These are phyloP conservation scores for Diaprepes abbreviatus DNA, from an alignment of 2,888 invertebrate genomes.

Conservation along the genomic window DNA sequence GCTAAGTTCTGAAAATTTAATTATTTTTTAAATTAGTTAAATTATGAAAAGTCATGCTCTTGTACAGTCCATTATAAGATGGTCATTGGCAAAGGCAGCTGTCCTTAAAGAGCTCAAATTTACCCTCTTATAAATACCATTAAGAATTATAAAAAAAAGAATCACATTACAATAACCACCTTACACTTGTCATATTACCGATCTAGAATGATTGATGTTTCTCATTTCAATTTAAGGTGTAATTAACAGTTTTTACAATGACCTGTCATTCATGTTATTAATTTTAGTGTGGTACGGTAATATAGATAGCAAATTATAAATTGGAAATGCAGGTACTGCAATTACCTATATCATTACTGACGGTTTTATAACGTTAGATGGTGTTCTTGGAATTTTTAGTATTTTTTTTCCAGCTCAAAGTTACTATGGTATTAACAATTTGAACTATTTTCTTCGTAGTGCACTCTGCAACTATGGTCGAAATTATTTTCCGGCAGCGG, in stretches of 20 bases:
- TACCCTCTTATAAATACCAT: conserved; percentile 14
- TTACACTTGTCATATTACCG: conserved; percentile 27
- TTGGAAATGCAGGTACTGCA: conserved; percentile 10
- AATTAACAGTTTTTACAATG: conserved; percentile 18
- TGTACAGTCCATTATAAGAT: conserved; percentile 36
- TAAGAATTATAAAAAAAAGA: conserved; percentile 37
- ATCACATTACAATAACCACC: conserved; percentile 44
- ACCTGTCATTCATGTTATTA: neutral
- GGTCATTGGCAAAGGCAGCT: conserved; percentile 37
- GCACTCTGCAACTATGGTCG: too few species aligned
- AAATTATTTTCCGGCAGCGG: too few species aligned
- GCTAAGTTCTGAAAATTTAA: conserved; percentile 24
- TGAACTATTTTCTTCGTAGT: too few species aligned
- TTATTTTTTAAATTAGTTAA: conserved; percentile 48
- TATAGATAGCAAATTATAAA: conserved; percentile 8
- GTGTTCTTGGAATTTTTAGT: too few species aligned
- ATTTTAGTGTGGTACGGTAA: neutral
- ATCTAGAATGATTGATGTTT: conserved; percentile 38
- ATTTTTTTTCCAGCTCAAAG: too few species aligned
- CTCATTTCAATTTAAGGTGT: neutral
- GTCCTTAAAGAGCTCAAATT: conserved; percentile 16
- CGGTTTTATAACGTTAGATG: neutral
- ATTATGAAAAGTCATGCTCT: conserved; percentile 45
- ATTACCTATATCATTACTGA: neutral
- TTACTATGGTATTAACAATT: too few species aligned